Percentiles rank a stretch among this genome's conserved stretches.
Conservation (phyloP, 2,113 vertebrate species). For the Nicator chloris region DNA sequence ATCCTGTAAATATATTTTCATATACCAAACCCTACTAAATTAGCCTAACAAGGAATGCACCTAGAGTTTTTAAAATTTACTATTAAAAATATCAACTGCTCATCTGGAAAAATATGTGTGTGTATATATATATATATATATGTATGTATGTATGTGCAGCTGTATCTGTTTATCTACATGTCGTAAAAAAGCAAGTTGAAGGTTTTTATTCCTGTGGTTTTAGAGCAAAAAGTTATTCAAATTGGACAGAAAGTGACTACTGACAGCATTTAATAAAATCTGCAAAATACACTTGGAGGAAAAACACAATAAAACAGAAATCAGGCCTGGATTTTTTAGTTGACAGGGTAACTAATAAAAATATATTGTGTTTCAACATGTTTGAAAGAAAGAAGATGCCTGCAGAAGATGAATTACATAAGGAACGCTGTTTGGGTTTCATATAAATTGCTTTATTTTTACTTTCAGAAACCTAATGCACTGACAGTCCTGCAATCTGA, state of each 20-base stretch:
- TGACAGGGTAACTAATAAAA: constrained; percentile 21
- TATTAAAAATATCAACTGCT: not conserved
- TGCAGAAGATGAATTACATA: constrained; percentile 4
- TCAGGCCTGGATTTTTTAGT: not conserved
- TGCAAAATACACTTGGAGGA: not conserved
- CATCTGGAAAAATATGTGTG: not conserved
- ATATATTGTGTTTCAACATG: constrained; percentile 1
- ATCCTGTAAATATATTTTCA: not conserved
- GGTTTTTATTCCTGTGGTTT: not conserved
- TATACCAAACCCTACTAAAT: not conserved
- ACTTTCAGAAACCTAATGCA: constrained; percentile 17
- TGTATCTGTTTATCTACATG: not conserved
- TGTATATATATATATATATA: too few relatives aligned
- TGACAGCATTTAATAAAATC: not conserved
- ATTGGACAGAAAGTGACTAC: not conserved
- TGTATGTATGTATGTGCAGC: not conserved
- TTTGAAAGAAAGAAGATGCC: constrained; percentile 13
- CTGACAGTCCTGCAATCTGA: not conserved
- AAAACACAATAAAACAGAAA: not conserved
- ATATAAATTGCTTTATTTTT: constrained; percentile 3
- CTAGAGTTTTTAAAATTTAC: not conserved
- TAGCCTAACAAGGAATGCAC: not conserved
- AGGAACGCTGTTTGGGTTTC: not conserved
- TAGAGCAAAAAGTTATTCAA: not conserved
- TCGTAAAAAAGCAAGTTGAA: not conserved